Percentiles rank a stretch among this genome's conserved stretches.
These are phyloP conservation scores for Lasioglossum malachurum DNA, from an alignment of 2,888 invertebrate genomes.

Conservation along the genomic window DNA sequence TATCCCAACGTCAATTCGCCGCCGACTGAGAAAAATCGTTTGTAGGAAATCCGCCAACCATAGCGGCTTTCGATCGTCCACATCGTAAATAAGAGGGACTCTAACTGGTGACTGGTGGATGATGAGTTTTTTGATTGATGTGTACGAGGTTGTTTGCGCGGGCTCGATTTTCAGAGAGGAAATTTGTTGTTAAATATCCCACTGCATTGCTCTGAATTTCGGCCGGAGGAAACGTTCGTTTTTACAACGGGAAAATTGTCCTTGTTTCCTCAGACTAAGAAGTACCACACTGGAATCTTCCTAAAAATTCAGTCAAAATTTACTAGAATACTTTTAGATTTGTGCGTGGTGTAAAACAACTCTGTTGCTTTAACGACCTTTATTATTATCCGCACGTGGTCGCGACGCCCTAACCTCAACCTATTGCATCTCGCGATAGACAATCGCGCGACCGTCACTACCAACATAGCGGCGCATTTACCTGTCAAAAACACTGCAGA, in stretches of 20 bases:
- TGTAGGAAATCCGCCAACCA: background rate
- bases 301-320: too few species aligned
- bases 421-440: too few species aligned
- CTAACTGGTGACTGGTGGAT: background rate
- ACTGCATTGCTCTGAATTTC: background rate
- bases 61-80: background rate
- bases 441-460: too few species aligned
- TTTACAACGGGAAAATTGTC: background rate
- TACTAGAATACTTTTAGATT: too few species aligned
- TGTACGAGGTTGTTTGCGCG: background rate
- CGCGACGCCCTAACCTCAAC: too few species aligned
- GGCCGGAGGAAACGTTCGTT: background rate
- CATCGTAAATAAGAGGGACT: background rate
- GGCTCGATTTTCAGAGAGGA: background rate
- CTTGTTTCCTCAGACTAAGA: too few species aligned
- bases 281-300: too few species aligned
- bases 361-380: too few species aligned
- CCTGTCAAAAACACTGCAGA: too few species aligned
- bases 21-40: conserved; percentile 4
- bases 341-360: too few species aligned
- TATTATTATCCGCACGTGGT: too few species aligned
- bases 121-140: conserved; percentile 2
- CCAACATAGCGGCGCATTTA: too few species aligned
- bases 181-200: background rate
- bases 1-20: background rate